Percentiles rank a stretch among this genome's conserved stretches.
Evolutionary conservation across 2,113 vertebrate genomes (phyloP).

Genomic region (Epinephelus fuscoguttatus): DNA sequence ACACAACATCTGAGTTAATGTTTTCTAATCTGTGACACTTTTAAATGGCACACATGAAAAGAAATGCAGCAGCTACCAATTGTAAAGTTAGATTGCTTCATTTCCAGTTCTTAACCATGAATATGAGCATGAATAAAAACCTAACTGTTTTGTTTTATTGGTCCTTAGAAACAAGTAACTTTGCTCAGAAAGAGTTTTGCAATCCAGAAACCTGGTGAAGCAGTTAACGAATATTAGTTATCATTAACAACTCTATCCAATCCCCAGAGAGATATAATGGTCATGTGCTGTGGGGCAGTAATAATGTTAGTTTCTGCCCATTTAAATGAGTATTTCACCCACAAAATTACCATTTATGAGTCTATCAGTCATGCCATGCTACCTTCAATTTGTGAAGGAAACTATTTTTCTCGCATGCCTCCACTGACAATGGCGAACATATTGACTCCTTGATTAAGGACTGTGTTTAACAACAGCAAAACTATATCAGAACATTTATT

Average conservation of each 20-base stretch:
- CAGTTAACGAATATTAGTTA: neutral
- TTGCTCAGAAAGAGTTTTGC: neutral
- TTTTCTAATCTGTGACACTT: neutral
- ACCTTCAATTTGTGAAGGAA: too few species aligned
- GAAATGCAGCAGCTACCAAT: neutral
- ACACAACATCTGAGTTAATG: neutral
- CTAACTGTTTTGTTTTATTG: neutral
- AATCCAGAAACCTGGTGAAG: neutral
- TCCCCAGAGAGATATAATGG: neutral
- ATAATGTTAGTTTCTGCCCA: neutral
- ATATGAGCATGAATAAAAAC: neutral
- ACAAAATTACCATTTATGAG: too few species aligned
- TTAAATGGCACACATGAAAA: neutral
- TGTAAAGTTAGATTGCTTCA: neutral
- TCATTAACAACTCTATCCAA: neutral
- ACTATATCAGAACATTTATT: too few species aligned
- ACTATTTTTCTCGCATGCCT: too few species aligned
- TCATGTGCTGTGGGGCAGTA: neutral
- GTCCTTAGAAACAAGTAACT: neutral
- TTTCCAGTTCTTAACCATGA: neutral
- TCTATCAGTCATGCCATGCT: too few species aligned
- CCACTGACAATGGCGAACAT: too few species aligned
- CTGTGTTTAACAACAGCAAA: too few species aligned
- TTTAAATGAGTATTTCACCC: too few species aligned
- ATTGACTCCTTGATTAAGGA: too few species aligned